phyloP scores from a whole-genome alignment of 2,888 invertebrate genomes.

The Mesoligia furuncula region DNA sequence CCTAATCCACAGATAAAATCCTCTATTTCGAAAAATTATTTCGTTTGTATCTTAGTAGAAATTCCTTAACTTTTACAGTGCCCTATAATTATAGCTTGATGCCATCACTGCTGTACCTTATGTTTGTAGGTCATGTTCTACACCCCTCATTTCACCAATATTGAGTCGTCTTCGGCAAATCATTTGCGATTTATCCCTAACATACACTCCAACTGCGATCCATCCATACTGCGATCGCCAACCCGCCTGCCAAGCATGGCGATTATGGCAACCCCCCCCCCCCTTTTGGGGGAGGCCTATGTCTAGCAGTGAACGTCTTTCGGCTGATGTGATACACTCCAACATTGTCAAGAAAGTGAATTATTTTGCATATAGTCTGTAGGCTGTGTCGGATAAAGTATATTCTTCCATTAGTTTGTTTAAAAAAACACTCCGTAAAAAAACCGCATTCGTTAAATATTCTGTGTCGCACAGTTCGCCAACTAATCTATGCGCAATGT shows the following conservation, averaged over 20 bases:
- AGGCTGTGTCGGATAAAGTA: not conserved
- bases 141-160: not conserved
- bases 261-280: no score
- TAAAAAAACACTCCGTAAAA: not conserved
- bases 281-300: no score
- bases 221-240: no score
- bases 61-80: not conserved
- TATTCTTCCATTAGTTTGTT: not conserved
- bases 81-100: not conserved
- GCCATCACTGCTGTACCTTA: not conserved
- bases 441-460: not conserved
- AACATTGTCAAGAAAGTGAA: not conserved
- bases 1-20: not conserved
- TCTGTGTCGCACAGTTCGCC: not conserved
- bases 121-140: not conserved
- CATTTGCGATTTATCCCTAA: no score
- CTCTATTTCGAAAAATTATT: not conserved
- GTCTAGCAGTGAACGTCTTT: no score
- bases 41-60: no score
- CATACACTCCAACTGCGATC: no score
- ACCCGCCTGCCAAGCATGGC: no score
- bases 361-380: not conserved
- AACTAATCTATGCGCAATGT: conserved; percentile 33
- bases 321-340: no score
- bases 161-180: no score